phyloP scores from a whole-genome alignment of 2,888 invertebrate species.

The Caenorhabditis panamensis region DNA sequence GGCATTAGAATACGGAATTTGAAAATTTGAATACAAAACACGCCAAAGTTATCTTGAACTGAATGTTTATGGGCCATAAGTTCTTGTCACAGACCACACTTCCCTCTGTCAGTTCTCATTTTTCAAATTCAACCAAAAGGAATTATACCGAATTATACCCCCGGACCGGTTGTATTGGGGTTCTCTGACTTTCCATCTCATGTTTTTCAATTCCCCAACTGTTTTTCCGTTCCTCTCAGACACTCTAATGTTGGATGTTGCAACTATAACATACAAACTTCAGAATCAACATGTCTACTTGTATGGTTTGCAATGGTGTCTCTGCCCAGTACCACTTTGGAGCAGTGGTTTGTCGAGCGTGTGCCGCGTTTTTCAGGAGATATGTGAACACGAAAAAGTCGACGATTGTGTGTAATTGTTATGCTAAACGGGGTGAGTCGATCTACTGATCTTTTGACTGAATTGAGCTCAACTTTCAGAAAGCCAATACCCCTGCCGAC shows the following conservation, averaged over 20 bases:
- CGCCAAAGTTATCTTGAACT: too few relatives aligned
- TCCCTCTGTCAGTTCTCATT: not conserved
- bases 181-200: not conserved
- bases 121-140: too few relatives aligned
- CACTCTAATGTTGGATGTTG: too few relatives aligned
- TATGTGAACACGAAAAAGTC: conserved; percentile 45
- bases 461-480: conserved; percentile 38
- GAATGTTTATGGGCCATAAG: too few relatives aligned
- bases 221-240: too few relatives aligned
- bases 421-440: conserved; percentile 27
- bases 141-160: too few relatives aligned
- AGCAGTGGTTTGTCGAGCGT: conserved; percentile 39
- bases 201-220: not conserved
- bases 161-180: too few relatives aligned
- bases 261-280: too few relatives aligned
- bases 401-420: conserved; percentile 42
- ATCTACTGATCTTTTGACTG: not conserved
- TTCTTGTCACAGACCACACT: conserved; percentile 1
- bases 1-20: too few relatives aligned
- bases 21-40: too few relatives aligned
- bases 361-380: conserved; percentile 49
- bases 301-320: conserved; percentile 27
- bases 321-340: conserved; percentile 42
- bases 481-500: conserved; percentile 46
- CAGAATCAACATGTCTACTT: conserved; percentile 13